Conservation (phyloP, 2,113 vertebrate species). For the Sander vitreus region DNA sequence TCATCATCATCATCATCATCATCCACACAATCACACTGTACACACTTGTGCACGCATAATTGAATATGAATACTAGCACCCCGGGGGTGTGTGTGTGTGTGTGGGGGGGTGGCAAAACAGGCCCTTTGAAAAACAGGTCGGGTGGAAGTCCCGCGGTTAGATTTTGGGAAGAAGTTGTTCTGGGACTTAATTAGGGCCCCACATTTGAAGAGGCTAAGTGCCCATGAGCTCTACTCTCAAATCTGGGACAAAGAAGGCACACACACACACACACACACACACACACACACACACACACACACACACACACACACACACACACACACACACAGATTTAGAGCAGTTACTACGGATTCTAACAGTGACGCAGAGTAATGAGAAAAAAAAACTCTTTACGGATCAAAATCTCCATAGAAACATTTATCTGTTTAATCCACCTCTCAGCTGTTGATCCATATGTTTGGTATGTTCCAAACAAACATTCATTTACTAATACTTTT, state of each 20-base stretch:
- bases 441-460: background rate
- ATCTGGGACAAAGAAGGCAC: constrained; percentile 67
- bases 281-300: constrained; percentile 9
- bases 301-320: constrained; percentile 10
- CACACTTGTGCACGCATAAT: background rate
- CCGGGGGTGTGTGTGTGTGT: no score
- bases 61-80: constrained; percentile 4
- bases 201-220: constrained; percentile 57
- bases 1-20: background rate
- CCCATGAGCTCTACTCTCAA: constrained; percentile 69
- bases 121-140: constrained; percentile 67
- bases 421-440: background rate
- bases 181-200: constrained; percentile 78
- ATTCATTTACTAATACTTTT: background rate
- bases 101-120: no score
- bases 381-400: background rate
- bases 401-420: background rate
- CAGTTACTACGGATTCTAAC: background rate
- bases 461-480: background rate
- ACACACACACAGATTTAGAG: constrained; percentile 4
- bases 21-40: background rate
- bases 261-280: constrained; percentile 1
- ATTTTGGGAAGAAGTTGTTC: constrained; percentile 67
- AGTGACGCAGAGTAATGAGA: background rate
- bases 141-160: constrained; percentile 69